Percentiles rank a stretch among this genome's conserved stretches.
Evolutionary conservation across 2,888 invertebrate genomes (phyloP).

Genomic region (Neuroscelio doddi): DNA sequence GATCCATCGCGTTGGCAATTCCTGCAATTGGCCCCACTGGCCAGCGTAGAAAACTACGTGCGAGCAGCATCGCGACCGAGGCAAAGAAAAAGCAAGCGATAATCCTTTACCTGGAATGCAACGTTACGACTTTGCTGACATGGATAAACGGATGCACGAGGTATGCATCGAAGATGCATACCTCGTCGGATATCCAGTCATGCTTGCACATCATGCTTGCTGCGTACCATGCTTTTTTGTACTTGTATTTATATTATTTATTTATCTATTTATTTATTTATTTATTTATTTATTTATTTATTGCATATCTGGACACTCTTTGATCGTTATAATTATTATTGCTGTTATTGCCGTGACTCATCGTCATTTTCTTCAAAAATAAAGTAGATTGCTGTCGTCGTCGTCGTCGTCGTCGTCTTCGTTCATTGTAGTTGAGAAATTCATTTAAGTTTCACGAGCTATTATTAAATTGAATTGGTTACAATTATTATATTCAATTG

Average conservation of each 20-base stretch:
- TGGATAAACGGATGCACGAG: conserved; percentile 34
- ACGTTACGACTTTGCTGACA: conserved; percentile 39
- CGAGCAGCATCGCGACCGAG: conserved; percentile 3
- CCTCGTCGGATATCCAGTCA: conserved; percentile 28
- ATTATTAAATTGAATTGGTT: too few relatives aligned
- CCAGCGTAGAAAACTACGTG: neutral
- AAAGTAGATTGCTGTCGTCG: too few relatives aligned
- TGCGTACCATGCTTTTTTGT: too few relatives aligned
- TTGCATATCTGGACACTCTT: neutral
- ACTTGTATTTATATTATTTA: conserved; percentile 27
- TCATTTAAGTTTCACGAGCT: too few relatives aligned
- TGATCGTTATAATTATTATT: too few relatives aligned
- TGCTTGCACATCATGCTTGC: too few relatives aligned
- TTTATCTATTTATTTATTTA: too few relatives aligned
- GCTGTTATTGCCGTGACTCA: too few relatives aligned
- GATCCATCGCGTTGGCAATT: conserved; percentile 10
- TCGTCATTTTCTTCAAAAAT: too few relatives aligned
- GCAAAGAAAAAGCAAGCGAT: conserved; percentile 9
- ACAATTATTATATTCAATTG: too few relatives aligned
- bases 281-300: neutral
- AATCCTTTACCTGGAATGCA: conserved; percentile 38
- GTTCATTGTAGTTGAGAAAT: too few relatives aligned
- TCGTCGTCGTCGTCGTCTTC: too few relatives aligned
- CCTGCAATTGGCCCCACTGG: neutral
- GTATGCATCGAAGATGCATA: conserved; percentile 32